Percentiles rank a stretch among this genome's conserved stretches.
phyloP scores from a whole-genome alignment of 1,140 invertebrate species.

The Polypedilum pembai region DNA sequence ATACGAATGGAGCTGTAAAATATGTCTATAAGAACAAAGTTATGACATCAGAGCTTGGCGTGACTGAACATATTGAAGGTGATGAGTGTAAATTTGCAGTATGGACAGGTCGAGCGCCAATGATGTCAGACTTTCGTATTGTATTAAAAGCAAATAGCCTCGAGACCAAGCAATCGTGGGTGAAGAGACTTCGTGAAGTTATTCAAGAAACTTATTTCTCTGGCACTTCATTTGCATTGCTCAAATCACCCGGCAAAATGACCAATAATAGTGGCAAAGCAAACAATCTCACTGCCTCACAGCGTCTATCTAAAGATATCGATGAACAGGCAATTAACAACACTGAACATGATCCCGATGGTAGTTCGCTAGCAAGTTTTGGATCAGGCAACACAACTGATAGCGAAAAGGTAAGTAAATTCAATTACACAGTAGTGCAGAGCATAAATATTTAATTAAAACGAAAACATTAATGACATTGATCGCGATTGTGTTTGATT shows the following conservation, averaged over 20 bases:
- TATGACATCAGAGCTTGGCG: slow-evolving; percentile 90
- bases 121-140: slow-evolving; percentile 82
- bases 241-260: slow-evolving; percentile 72
- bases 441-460: background rate
- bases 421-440: background rate
- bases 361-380: slow-evolving; percentile 85
- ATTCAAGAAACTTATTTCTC: slow-evolving; percentile 93
- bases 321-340: slow-evolving; percentile 56
- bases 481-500: too few species aligned
- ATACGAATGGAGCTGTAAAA: slow-evolving; percentile 84
- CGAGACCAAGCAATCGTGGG: slow-evolving; percentile 92
- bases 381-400: slow-evolving; percentile 93
- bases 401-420: slow-evolving; percentile 77
- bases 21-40: slow-evolving; percentile 96
- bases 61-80: slow-evolving; percentile 95
- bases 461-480: background rate
- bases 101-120: slow-evolving; percentile 89
- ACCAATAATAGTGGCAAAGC: slow-evolving; percentile 36
- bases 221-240: slow-evolving; percentile 48
- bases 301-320: slow-evolving; percentile 57
- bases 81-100: slow-evolving; percentile 99
- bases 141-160: slow-evolving; percentile 82
- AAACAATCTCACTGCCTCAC: slow-evolving; percentile 36
- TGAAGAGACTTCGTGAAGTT: slow-evolving; percentile 87
- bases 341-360: slow-evolving; percentile 49